Evolutionary conservation across 2,888 invertebrate genomes (phyloP).

Genomic region (Drosophila algonquin): DNA sequence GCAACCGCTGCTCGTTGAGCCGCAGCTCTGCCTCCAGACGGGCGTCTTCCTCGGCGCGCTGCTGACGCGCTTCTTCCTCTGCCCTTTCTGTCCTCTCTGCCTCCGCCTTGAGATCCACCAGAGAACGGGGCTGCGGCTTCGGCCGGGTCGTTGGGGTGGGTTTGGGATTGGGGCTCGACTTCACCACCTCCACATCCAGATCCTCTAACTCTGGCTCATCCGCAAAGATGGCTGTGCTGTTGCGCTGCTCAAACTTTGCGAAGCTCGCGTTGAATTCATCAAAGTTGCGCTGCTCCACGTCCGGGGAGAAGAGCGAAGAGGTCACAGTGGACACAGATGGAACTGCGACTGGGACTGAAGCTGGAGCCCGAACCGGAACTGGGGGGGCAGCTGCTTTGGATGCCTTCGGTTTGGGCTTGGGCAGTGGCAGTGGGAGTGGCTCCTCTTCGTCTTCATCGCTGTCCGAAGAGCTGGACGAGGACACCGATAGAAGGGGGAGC

Average conservation of each 20-base stretch:
- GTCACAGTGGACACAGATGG: conserved; percentile 1
- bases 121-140: conserved; percentile 59
- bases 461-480: conserved; percentile 46
- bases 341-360: neutral
- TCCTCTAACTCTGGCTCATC: conserved; percentile 50
- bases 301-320: conserved; percentile 63
- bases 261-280: conserved; percentile 76
- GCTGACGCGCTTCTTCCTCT: conserved; percentile 40
- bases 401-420: neutral
- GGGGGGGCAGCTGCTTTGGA: conserved; percentile 6
- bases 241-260: conserved; percentile 77
- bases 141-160: conserved; percentile 27
- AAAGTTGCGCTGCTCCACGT: conserved; percentile 69
- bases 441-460: conserved; percentile 47
- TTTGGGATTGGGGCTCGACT: conserved; percentile 3
- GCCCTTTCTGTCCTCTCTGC: conserved; percentile 17
- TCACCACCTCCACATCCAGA: conserved; percentile 15
- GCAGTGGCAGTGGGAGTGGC: neutral
- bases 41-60: conserved; percentile 69
- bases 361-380: neutral
- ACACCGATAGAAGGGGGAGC: conserved; percentile 13
- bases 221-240: conserved; percentile 72
- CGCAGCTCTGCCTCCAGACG: conserved; percentile 70
- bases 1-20: conserved; percentile 68
- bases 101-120: conserved; percentile 41